A percentile compares a stretch with the other conserved stretches of the same genome.
Evolutionary conservation across 35 echinoderm and acorn worm species (phyloP).

Genomic region (Acanthaster planci): DNA sequence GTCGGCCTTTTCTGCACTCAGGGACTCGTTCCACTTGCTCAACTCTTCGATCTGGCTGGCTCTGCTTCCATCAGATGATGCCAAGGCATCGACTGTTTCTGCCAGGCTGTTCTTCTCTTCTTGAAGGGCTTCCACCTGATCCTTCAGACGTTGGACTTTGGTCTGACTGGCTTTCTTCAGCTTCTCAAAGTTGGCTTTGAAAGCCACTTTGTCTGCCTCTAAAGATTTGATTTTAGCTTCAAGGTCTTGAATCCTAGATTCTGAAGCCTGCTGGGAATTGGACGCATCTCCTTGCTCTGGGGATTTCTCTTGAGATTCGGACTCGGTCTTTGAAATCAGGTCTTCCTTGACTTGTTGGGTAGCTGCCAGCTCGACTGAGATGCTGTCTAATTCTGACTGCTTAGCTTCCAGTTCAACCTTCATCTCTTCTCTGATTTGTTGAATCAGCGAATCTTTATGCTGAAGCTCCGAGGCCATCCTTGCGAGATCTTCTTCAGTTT

Average conservation of each 20-base stretch:
- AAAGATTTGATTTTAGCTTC: constrained; percentile 39
- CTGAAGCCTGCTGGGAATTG: neutral
- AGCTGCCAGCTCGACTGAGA: neutral
- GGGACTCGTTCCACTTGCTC: neutral
- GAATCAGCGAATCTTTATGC: neutral
- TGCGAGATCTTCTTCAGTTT: neutral
- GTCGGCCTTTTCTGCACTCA: neutral
- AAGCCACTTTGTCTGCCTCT: constrained; percentile 66
- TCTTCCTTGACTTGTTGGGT: constrained; percentile 7
- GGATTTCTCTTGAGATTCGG: neutral
- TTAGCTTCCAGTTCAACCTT: neutral
- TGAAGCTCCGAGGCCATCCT: constrained; percentile 5
- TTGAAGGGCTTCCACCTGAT: constrained; percentile 37
- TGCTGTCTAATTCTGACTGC: constrained; percentile 4
- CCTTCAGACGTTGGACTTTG: constrained; percentile 77
- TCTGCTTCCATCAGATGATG: neutral
- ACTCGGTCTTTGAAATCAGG: neutral
- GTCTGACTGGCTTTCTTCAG: constrained; percentile 79
- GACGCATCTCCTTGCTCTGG: neutral
- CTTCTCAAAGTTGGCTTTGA: constrained; percentile 88
- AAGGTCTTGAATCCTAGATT: constrained; percentile 7
- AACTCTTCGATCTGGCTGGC: neutral
- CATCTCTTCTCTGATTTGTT: neutral
- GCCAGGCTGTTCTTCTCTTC: constrained; percentile 23
- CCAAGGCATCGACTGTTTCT: constrained; percentile 26